Evolutionary conservation across 2,888 invertebrate species (phyloP).

Genomic region (Invenusta paracnida): DNA sequence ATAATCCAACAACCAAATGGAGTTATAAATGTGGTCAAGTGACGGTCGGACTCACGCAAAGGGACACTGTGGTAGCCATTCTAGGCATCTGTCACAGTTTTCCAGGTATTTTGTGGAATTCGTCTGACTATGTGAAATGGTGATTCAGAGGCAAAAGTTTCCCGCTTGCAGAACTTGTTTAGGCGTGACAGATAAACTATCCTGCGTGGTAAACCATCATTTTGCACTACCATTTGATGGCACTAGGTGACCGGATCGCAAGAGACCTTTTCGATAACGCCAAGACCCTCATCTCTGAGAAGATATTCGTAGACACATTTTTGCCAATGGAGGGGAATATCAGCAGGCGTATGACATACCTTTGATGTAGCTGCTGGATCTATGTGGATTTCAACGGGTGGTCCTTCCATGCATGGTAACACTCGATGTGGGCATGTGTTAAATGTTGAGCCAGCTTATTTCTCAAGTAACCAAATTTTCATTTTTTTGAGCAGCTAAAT

Average conservation of each 20-base stretch:
- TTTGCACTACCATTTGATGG: background rate
- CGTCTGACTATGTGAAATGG: background rate
- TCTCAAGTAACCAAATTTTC: background rate
- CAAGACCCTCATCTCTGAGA: background rate
- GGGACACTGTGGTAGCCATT: conserved; percentile 1
- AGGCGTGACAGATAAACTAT: conserved; percentile 1
- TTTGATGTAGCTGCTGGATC: background rate
- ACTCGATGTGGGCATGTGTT: background rate
- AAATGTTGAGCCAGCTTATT: background rate
- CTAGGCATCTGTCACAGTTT: conserved; percentile 1
- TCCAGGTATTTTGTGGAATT: conserved; percentile 1
- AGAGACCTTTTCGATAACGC: background rate
- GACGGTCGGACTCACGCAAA: background rate
- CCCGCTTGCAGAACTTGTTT: background rate
- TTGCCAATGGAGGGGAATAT: conserved; percentile 3
- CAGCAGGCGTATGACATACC: background rate
- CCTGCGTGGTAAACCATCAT: background rate
- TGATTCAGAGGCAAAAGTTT: background rate
- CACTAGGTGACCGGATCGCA: background rate
- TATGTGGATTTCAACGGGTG: conserved; percentile 14
- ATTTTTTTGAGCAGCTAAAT: background rate
- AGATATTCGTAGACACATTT: background rate
- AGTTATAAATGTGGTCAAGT: background rate
- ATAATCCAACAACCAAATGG: background rate
- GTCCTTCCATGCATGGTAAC: background rate